Percentiles rank a stretch among this genome's conserved stretches.
phyloP scores from a whole-genome alignment of 2,797 vertebrate species.

The Pantherophis alleghaniensis region DNA sequence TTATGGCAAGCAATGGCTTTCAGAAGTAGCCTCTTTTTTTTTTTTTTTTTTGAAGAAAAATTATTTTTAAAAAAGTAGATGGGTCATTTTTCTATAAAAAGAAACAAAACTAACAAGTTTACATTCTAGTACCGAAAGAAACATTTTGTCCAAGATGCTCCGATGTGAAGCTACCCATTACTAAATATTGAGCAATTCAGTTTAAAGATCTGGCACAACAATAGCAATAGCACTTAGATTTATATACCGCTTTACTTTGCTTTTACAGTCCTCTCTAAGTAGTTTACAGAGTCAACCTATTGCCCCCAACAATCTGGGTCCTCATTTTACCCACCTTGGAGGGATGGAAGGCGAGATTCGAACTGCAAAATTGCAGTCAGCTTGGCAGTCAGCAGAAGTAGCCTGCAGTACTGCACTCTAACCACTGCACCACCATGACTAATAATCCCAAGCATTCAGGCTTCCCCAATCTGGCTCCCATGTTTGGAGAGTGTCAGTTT shows the following conservation, averaged over 20 bases:
- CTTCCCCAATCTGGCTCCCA: background rate
- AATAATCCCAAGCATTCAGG: background rate
- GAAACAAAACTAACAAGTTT: constrained; percentile 23
- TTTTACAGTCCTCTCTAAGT: too few relatives aligned
- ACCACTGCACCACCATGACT: too few relatives aligned
- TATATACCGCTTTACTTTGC: too few relatives aligned
- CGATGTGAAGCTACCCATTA: constrained; percentile 18
- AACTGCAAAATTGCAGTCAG: too few relatives aligned
- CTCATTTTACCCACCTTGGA: too few relatives aligned
- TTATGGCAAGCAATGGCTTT: constrained; percentile 41
- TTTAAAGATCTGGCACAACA: rapidly evolving
- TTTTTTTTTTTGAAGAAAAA: constrained; percentile 25
- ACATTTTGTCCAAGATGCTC: constrained; percentile 32
- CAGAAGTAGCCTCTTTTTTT: constrained; percentile 38
- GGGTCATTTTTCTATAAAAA: constrained; percentile 35
- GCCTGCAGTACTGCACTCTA: too few relatives aligned
- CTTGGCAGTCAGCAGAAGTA: too few relatives aligned
- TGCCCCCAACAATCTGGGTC: too few relatives aligned
- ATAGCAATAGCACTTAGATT: too few relatives aligned
- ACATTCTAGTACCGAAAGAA: constrained; percentile 27
- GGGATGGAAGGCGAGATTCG: too few relatives aligned
- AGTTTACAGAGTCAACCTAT: too few relatives aligned
- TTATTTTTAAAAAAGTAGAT: constrained; percentile 14
- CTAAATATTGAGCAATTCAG: rapidly evolving
- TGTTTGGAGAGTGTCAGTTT: background rate